Evolutionary conservation across 2,888 invertebrate genomes (phyloP).

Genomic region (Drosophila acutilabella): DNA sequence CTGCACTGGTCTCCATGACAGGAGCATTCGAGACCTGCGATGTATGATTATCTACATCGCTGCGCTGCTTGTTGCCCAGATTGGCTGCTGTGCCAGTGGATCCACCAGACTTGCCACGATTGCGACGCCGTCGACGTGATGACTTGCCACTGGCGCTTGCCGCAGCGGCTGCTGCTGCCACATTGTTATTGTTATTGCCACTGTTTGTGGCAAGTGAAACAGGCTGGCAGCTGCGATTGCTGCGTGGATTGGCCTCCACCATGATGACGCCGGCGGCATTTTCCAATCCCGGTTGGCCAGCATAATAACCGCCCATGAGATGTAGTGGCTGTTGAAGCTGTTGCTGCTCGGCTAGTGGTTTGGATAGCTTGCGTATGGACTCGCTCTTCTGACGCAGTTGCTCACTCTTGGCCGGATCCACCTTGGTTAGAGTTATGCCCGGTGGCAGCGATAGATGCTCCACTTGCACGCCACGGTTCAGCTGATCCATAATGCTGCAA

Average conservation of each 20-base stretch:
- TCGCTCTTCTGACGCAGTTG: slow-evolving; percentile 83
- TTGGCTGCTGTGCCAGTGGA: slow-evolving; percentile 30
- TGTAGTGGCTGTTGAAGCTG: slow-evolving; percentile 56
- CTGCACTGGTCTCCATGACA: slow-evolving; percentile 53
- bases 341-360: slow-evolving; percentile 74
- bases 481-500: slow-evolving; percentile 85
- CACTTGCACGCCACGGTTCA: slow-evolving; percentile 86
- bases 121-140: slow-evolving; percentile 81
- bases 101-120: slow-evolving; percentile 78
- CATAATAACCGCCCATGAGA: slow-evolving; percentile 57
- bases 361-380: slow-evolving; percentile 83
- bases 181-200: slow-evolving; percentile 34
- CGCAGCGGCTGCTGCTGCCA: slow-evolving; percentile 71
- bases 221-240: slow-evolving; percentile 53
- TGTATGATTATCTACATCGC: slow-evolving; percentile 17
- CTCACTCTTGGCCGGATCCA: slow-evolving; percentile 86
- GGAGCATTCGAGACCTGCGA: slow-evolving; percentile 30
- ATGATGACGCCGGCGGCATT: slow-evolving; percentile 82
- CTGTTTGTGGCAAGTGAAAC: slow-evolving; percentile 11
- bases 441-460: slow-evolving; percentile 90
- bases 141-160: slow-evolving; percentile 72
- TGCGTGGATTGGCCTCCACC: slow-evolving; percentile 82
- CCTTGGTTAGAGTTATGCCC: slow-evolving; percentile 92
- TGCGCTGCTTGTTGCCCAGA: slow-evolving; percentile 48
- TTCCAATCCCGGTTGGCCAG: slow-evolving; percentile 69